These are phyloP conservation scores for Timema podura DNA, from an alignment of 2,888 invertebrate species.

Conservation along the genomic window DNA sequence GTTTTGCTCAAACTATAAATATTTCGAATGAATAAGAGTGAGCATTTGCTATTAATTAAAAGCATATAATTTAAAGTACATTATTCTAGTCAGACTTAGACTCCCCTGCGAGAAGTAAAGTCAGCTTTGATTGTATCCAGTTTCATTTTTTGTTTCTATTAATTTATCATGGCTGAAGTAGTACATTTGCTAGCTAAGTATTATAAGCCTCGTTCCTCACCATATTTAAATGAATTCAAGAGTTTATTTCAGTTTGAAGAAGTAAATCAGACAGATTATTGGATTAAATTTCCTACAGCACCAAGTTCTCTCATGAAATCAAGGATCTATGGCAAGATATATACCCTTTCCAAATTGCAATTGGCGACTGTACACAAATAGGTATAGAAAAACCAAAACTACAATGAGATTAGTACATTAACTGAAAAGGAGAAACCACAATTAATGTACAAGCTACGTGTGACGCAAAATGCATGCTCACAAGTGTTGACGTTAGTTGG, in stretches of 20 bases:
- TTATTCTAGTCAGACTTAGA: background rate
- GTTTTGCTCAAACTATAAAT: background rate
- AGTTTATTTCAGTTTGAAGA: conserved; percentile 4
- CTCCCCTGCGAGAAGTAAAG: no score
- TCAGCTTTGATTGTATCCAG: background rate
- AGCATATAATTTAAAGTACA: background rate
- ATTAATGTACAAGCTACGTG: background rate
- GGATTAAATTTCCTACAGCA: background rate
- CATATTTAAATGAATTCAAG: background rate
- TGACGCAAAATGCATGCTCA: background rate
- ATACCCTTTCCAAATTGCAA: conserved; percentile 2
- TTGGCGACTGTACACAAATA: background rate
- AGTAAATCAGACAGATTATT: background rate
- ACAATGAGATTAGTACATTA: background rate
- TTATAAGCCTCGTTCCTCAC: background rate
- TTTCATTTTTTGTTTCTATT: no score
- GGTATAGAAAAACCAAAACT: background rate
- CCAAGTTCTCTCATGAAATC: background rate
- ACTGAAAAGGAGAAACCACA: background rate
- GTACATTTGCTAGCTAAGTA: background rate
- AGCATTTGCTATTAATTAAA: background rate
- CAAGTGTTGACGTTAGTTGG: background rate
- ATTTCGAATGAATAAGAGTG: background rate
- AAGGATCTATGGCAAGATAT: background rate
- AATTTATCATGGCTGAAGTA: background rate